Evolutionary conservation across 2,888 invertebrate genomes (phyloP).

Genomic region (Notodonta dromedarius): DNA sequence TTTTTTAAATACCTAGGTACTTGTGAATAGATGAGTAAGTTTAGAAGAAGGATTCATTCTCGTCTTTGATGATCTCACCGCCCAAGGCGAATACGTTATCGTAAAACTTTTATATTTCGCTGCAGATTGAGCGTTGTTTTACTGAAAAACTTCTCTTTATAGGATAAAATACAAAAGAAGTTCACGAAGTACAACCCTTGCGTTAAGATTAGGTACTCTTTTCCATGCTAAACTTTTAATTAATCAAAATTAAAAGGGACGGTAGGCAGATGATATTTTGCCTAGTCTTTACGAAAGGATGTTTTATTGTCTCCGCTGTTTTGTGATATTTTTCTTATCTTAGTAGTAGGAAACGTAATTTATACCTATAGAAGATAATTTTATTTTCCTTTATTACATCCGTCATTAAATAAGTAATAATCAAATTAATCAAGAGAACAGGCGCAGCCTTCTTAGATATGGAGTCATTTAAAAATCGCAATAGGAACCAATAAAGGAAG

Average conservation of each 20-base stretch:
- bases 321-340: too few relatives aligned
- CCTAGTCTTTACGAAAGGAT: slow-evolving; percentile 25
- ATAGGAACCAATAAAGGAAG: slow-evolving; percentile 16
- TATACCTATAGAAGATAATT: too few relatives aligned
- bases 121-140: slow-evolving; percentile 79
- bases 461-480: background rate
- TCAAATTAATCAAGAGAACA: too few relatives aligned
- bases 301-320: slow-evolving; percentile 17
- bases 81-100: slow-evolving; percentile 79
- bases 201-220: slow-evolving; percentile 73
- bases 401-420: too few relatives aligned
- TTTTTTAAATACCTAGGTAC: slow-evolving; percentile 46
- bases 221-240: slow-evolving; percentile 78
- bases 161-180: slow-evolving; percentile 80
- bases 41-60: slow-evolving; percentile 65
- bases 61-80: slow-evolving; percentile 69
- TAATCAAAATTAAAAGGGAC: slow-evolving; percentile 74
- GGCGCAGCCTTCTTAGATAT: too few relatives aligned
- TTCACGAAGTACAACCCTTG: slow-evolving; percentile 75
- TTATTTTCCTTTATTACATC: too few relatives aligned
- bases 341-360: too few relatives aligned
- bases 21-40: slow-evolving; percentile 59
- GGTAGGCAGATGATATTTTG: slow-evolving; percentile 40
- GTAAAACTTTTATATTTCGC: slow-evolving; percentile 82
- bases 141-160: slow-evolving; percentile 78